phyloP scores from a whole-genome alignment of 2,797 vertebrate genomes.

The Lerista edwardsae region DNA sequence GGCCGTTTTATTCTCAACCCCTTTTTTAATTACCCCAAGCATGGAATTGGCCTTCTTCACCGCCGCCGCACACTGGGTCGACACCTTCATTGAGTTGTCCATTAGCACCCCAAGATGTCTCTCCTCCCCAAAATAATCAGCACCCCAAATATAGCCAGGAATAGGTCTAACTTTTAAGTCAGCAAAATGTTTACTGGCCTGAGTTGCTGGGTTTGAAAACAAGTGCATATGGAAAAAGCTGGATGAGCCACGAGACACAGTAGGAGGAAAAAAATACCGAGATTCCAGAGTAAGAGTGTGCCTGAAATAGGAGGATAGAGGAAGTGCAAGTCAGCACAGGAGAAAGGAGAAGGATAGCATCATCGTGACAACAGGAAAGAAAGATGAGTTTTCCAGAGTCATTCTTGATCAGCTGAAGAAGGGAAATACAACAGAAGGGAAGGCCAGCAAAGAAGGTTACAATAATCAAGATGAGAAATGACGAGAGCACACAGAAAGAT shows the following conservation, averaged over 20 bases:
- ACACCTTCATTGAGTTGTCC: no score
- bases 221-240: background rate
- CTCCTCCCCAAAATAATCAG: no score
- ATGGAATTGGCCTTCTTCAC: no score
- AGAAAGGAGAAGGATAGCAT: background rate
- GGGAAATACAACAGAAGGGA: background rate
- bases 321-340: background rate
- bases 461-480: conserved; percentile 7
- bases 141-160: no score
- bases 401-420: background rate
- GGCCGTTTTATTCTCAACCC: no score
- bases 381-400: background rate
- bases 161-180: no score
- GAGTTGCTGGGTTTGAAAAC: background rate
- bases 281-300: background rate
- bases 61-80: no score
- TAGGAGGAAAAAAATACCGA: background rate
- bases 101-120: no score
- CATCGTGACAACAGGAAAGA: background rate
- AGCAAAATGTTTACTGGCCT: no score
- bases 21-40: no score
- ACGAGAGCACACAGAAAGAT: background rate
- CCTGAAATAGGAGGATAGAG: background rate
- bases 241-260: background rate
- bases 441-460: background rate